Evolutionary conservation across 2,113 vertebrate genomes (phyloP).

Genomic region (Dromaius novaehollandiae): DNA sequence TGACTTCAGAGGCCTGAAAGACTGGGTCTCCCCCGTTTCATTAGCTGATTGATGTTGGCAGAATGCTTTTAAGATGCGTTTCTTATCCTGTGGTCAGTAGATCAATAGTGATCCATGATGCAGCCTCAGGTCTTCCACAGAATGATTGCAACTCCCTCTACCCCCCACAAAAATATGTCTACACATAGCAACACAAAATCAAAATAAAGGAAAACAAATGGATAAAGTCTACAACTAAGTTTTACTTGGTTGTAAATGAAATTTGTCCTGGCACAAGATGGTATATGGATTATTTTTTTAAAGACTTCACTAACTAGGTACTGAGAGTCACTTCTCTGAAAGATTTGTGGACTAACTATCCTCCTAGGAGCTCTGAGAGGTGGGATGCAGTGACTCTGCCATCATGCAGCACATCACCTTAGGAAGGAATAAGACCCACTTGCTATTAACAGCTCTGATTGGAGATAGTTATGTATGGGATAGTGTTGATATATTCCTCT

Average conservation of each 20-base stretch:
- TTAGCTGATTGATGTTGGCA: not conserved
- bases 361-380: not conserved
- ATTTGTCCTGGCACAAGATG: not conserved
- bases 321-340: not conserved
- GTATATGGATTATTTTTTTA: not conserved
- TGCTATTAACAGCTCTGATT: not conserved
- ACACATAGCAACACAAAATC: not conserved
- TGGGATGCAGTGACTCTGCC: not conserved
- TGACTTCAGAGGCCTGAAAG: not conserved
- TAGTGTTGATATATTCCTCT: not conserved
- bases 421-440: not conserved
- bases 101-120: slow-evolving; percentile 5
- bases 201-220: not conserved
- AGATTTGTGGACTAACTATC: not conserved
- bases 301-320: not conserved
- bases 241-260: not conserved
- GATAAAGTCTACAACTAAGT: not conserved
- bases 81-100: slow-evolving; percentile 7
- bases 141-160: not conserved
- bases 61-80: not conserved
- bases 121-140: not conserved
- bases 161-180: not conserved
- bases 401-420: not conserved
- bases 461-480: not conserved
- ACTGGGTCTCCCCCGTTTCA: not conserved